Percentiles rank a stretch among this genome's conserved stretches.
These are phyloP conservation scores for Dipus sagitta DNA, from an alignment of 2,797 vertebrate species.

Conservation along the genomic window DNA sequence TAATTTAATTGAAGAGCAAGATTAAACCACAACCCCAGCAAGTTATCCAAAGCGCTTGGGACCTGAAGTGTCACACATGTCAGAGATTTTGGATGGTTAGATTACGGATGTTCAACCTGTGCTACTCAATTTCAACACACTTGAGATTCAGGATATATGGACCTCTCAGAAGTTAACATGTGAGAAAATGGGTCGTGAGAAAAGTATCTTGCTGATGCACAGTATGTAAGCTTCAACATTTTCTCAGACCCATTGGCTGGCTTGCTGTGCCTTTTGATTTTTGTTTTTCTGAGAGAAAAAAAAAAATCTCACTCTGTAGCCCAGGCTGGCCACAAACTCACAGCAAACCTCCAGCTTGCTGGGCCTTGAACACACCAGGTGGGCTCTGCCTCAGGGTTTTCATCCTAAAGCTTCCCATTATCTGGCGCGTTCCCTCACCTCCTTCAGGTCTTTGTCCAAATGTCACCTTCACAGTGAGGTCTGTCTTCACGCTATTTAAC, in stretches of 20 bases:
- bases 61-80: neutral
- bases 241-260: neutral
- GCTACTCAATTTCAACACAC: neutral
- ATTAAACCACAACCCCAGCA: conserved; percentile 9
- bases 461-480: neutral
- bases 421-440: neutral
- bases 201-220: neutral
- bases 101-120: neutral
- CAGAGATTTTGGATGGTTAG: neutral
- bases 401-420: neutral
- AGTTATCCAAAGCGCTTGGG: neutral
- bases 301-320: no score
- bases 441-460: neutral
- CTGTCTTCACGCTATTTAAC: neutral
- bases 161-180: conserved; percentile 16
- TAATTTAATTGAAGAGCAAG: conserved; percentile 7
- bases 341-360: neutral
- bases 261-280: neutral
- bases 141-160: neutral
- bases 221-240: neutral
- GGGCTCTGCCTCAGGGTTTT: neutral
- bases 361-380: neutral
- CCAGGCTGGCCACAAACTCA: neutral
- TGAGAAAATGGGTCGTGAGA: neutral
- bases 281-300: no score